Base-by-base conservation (phyloP, 2,888 invertebrate species). In the Meiosimyza decipiens region DNA sequence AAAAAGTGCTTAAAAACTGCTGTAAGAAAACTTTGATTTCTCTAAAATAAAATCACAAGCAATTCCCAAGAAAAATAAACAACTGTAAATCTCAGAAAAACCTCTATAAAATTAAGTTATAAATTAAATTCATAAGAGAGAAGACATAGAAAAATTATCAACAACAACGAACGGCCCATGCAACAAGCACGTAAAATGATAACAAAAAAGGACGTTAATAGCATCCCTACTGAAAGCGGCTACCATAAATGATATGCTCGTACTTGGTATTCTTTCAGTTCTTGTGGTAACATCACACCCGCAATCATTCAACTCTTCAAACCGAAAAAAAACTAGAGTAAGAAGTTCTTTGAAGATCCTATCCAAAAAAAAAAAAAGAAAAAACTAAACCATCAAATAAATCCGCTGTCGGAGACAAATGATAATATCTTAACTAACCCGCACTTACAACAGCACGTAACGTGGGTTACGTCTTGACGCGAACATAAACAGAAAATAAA, bases 371-470 rank as follows among this genome's bases (percentile, higher is more conserved):
- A 40, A 40, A 62, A 28, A 62, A 18, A 16, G 18, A 33, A 18
- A 64, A 50, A 51, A 18, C 22, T 22, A 22, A 64, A 50, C 15
- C 28, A 18, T 22, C 22, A 18, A 50, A 50, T 18, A 64, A 22
- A 22, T 50, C 6, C 28, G 12, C 28, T 64, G 18, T 64, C 13
- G n/a, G 49, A 49, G 49, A 57, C 59, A 22, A 50, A 51, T 69
- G 51, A 51, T 59, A 69, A 59, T 22, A 57, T 59, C 57, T 69
- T 5, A 59, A 59, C 60, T 69, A 60, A 69, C 60, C 49, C 67
- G 55, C 67, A 47, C 40, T 66, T 55, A 40, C 69, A 15, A 9
- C 40, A 40, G 33, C 62, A 70, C 70, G 62, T 63, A 70, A 60
- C 52, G 28, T 60, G 69, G 33, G 60, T 69, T 62, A 69, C 69